These are phyloP conservation scores for Nomada ferruginata DNA, from an alignment of 2,888 invertebrate species.

Conservation along the genomic window DNA sequence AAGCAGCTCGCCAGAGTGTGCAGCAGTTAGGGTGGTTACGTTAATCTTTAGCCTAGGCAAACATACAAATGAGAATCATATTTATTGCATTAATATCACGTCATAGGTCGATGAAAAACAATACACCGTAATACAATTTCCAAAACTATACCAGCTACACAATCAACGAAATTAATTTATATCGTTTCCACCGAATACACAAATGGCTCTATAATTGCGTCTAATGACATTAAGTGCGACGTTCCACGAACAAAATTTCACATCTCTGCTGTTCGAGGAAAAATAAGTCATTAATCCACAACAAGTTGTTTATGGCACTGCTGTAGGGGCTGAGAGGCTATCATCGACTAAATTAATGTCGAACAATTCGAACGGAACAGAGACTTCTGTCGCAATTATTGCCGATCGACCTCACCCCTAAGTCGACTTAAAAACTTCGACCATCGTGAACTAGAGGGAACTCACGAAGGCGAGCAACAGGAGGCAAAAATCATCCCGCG, in stretches of 20 bases:
- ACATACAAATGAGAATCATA: constrained; percentile 30
- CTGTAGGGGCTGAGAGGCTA: constrained; percentile 4
- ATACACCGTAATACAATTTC: neutral
- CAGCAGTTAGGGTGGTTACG: constrained; percentile 44
- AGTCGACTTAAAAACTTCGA: neutral
- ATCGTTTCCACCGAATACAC: neutral
- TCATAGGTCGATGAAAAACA: neutral
- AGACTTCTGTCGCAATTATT: neutral
- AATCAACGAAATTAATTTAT: neutral
- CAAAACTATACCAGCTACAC: neutral
- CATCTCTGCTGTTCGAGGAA: neutral
- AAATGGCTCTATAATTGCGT: neutral
- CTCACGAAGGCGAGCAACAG: neutral
- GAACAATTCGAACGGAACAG: neutral
- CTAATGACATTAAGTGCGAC: neutral
- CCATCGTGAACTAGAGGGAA: neutral
- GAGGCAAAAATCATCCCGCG: neutral
- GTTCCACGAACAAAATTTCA: neutral
- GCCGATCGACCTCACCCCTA: neutral
- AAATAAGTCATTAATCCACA: constrained; percentile 7
- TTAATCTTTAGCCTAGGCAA: constrained; percentile 44
- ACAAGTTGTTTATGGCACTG: constrained; percentile 16
- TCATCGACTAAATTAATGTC: constrained; percentile 9
- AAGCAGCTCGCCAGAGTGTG: constrained; percentile 43
- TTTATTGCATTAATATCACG: constrained; percentile 13